Conservation (phyloP, 2,888 invertebrate species). For the Ischnura elegans region DNA sequence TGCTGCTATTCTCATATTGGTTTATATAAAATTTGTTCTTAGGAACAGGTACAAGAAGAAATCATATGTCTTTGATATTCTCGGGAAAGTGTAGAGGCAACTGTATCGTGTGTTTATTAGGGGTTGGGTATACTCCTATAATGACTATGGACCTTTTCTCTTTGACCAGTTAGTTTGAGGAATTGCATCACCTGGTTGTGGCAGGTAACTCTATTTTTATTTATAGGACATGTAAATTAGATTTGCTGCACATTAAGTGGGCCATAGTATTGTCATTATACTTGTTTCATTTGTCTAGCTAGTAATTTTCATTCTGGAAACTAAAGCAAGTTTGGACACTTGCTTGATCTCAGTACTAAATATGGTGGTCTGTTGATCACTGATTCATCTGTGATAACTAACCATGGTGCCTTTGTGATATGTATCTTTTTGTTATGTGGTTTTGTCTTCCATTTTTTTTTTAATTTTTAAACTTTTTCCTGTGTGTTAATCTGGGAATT, state of each 20-base stretch:
- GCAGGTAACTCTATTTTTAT: conserved; percentile 11
- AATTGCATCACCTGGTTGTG: not conserved
- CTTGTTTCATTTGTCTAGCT: not conserved
- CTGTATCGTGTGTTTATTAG: not conserved
- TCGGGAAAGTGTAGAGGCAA: conserved; percentile 84
- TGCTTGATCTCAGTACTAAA: conserved; percentile 58
- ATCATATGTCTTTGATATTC: conserved; percentile 84
- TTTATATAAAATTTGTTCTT: conserved; percentile 87
- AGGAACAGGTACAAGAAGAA: conserved; percentile 87
- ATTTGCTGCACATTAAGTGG: conserved; percentile 12
- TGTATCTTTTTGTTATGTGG: conserved; percentile 11
- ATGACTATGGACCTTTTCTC: conserved; percentile 11
- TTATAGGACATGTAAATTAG: not conserved
- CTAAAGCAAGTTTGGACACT: not conserved
- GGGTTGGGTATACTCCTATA: conserved; percentile 68
- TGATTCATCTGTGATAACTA: conserved; percentile 58
- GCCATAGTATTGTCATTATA: conserved; percentile 14
- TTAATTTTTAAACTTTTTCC: not conserved
- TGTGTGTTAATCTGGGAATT: not conserved
- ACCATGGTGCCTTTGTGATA: conserved; percentile 62
- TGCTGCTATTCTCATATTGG: conserved; percentile 86
- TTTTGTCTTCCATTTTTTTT: conserved; percentile 61
- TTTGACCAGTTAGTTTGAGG: conserved; percentile 3
- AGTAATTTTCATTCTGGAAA: not conserved
- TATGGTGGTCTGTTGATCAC: conserved; percentile 27